Conservation (phyloP, 2,113 vertebrate genomes). For the Anguilla rostrata region DNA sequence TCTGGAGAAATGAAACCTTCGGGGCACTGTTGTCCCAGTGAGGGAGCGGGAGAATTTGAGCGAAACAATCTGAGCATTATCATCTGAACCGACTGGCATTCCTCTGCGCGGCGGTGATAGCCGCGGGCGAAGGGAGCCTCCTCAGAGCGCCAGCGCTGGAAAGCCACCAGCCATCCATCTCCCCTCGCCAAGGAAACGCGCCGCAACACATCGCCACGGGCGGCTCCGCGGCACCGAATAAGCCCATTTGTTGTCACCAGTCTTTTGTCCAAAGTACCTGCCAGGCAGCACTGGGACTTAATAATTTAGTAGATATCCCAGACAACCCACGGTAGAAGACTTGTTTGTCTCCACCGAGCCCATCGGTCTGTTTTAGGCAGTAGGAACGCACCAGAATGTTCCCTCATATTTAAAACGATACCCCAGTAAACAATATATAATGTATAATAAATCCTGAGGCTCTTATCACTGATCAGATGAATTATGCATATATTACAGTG, state of each 20-base stretch:
- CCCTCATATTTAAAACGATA: neutral
- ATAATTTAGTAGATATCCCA: neutral
- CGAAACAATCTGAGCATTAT: neutral
- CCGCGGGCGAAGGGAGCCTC: neutral
- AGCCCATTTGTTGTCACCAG: slow-evolving; percentile 3
- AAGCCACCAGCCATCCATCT: neutral
- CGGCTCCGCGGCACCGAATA: neutral
- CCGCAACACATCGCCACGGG: slow-evolving; percentile 1
- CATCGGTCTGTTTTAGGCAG: neutral
- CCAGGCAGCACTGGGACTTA: neutral
- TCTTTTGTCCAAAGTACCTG: neutral
- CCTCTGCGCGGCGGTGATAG: neutral
- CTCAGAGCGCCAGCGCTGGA: neutral
- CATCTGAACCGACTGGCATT: neutral
- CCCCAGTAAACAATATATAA: too few species aligned
- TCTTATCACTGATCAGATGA: neutral
- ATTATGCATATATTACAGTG: neutral
- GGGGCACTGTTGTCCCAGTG: neutral
- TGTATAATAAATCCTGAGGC: neutral
- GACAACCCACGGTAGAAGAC: neutral
- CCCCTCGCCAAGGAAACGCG: neutral
- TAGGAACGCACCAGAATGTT: neutral
- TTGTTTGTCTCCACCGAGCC: neutral
- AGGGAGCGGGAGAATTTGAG: neutral
- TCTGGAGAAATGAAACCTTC: neutral